These are phyloP conservation scores for Caenorhabditis uteleia DNA, from an alignment of 2,888 invertebrate species.

Conservation along the genomic window DNA sequence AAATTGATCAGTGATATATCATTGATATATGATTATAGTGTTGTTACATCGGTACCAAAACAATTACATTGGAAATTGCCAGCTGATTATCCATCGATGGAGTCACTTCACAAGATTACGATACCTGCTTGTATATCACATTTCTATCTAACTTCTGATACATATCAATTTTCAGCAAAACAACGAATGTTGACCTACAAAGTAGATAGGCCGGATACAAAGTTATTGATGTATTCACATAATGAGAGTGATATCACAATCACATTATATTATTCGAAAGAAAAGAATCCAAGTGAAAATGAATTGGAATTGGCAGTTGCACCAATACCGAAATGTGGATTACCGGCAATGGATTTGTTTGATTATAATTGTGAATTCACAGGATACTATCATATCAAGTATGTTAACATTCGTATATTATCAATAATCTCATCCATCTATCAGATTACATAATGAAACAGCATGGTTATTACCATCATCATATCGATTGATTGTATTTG, in stretches of 20 bases:
- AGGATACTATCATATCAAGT: slow-evolving; percentile 50
- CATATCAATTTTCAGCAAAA: slow-evolving; percentile 45
- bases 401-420: neutral
- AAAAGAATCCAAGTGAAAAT: slow-evolving; percentile 35
- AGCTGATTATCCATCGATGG: slow-evolving; percentile 37
- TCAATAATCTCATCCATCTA: neutral
- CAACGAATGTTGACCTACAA: slow-evolving; percentile 38
- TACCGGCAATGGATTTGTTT: slow-evolving; percentile 51
- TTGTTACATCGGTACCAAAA: slow-evolving; percentile 43
- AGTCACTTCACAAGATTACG: slow-evolving; percentile 45
- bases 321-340: slow-evolving; percentile 47
- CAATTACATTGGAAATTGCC: slow-evolving; percentile 50
- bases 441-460: slow-evolving; percentile 41
- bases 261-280: slow-evolving; percentile 40
- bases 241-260: slow-evolving; percentile 52
- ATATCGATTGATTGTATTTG: slow-evolving; percentile 39
- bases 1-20: neutral
- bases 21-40: no score
- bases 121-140: slow-evolving; percentile 51
- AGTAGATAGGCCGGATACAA: slow-evolving; percentile 34
- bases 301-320: slow-evolving; percentile 40
- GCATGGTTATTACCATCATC: slow-evolving; percentile 46
- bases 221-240: slow-evolving; percentile 47
- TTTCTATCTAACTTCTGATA: no score
- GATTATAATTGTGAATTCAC: slow-evolving; percentile 44